phyloP scores from a whole-genome alignment of 2,113 vertebrate genomes.

The Calidris pugnax region DNA sequence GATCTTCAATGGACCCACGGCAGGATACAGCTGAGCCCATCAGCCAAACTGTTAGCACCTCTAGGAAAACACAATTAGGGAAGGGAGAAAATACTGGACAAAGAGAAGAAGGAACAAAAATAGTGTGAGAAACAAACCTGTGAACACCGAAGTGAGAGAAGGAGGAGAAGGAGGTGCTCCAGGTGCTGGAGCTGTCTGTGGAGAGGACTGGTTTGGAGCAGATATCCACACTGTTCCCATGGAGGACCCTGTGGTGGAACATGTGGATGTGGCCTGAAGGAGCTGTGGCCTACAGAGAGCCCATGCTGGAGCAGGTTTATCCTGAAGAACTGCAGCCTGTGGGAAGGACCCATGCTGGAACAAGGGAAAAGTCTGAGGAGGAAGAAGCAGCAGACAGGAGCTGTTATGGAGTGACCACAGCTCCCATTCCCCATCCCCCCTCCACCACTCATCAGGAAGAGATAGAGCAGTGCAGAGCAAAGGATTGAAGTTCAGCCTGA shows the following conservation, averaged over 20 bases:
- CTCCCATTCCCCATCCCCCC: accelerated
- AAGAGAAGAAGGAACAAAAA: background rate
- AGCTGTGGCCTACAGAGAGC: background rate
- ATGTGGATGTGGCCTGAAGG: background rate
- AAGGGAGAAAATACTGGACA: background rate
- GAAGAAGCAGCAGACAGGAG: accelerated
- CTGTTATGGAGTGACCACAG: accelerated
- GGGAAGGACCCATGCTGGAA: accelerated
- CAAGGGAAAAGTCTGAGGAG: background rate
- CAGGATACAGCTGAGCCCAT: background rate
- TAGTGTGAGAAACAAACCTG: background rate
- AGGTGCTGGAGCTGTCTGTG: background rate
- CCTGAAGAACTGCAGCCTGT: background rate
- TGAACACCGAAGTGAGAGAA: background rate
- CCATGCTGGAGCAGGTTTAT: background rate
- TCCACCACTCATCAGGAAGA: background rate
- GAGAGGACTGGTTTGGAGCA: background rate
- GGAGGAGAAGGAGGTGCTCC: background rate
- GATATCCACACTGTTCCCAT: background rate
- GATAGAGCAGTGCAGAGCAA: background rate
- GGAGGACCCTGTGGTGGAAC: accelerated
- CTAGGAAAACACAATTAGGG: background rate
- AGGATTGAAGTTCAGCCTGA: background rate
- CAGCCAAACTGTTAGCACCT: background rate
- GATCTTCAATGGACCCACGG: background rate